phyloP scores from a whole-genome alignment of 2,113 vertebrate genomes.

The Eupsittula cactorum region DNA sequence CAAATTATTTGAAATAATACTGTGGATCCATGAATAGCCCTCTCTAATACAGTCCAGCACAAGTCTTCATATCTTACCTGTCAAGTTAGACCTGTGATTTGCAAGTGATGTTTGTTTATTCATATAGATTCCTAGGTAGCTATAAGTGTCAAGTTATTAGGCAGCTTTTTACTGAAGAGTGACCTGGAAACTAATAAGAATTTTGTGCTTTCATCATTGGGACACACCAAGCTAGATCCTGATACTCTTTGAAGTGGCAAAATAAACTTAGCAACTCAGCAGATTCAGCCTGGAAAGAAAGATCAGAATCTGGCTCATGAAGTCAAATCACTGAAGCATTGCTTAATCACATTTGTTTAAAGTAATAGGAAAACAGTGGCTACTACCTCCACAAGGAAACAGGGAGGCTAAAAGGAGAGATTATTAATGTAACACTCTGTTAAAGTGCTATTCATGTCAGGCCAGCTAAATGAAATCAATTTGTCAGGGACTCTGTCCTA shows the following conservation, averaged over 20 bases:
- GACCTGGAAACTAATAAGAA: not conserved
- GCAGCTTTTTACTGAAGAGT: not conserved
- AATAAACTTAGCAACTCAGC: not conserved
- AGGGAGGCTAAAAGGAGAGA: not conserved
- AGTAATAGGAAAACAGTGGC: not conserved
- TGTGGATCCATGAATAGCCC: not conserved
- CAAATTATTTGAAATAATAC: not conserved
- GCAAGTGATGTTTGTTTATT: not conserved
- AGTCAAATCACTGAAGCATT: not conserved
- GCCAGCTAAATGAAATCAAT: constrained; percentile 3
- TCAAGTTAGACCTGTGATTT: not conserved
- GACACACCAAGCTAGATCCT: not conserved
- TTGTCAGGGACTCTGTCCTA: not conserved
- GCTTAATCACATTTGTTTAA: not conserved
- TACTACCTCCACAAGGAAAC: not conserved
- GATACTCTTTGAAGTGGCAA: not conserved
- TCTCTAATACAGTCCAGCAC: not conserved
- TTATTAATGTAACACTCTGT: constrained; percentile 10
- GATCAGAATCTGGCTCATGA: not conserved
- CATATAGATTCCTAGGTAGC: not conserved
- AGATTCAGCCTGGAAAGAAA: not conserved
- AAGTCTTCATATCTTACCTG: not conserved
- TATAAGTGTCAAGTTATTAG: not conserved
- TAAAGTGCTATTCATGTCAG: not conserved
- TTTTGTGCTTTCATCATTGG: not conserved